These are phyloP conservation scores for Tipula helvola DNA, from an alignment of 2,888 invertebrate species.

Conservation along the genomic window DNA sequence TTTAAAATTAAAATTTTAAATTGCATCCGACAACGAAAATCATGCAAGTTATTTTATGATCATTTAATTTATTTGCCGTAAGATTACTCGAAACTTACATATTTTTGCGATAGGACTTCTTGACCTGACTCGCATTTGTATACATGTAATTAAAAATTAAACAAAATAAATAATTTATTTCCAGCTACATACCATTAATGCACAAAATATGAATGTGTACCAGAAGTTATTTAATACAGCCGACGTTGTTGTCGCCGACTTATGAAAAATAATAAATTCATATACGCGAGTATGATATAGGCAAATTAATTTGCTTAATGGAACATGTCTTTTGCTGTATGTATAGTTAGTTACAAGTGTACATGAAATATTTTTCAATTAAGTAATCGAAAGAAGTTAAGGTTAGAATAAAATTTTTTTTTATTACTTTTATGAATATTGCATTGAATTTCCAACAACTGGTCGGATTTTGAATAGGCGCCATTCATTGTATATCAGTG, in stretches of 20 bases:
- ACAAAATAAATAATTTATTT: background rate
- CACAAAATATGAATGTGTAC: background rate
- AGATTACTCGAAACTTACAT: background rate
- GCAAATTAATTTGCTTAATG: background rate
- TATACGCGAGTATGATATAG: background rate
- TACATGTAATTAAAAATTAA: too few species aligned
- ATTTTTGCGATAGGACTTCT: background rate
- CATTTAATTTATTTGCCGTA: background rate
- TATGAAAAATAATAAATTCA: background rate
- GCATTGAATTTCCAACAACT: background rate
- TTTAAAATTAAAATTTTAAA: background rate
- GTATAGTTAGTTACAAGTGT: background rate
- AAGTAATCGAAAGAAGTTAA: background rate
- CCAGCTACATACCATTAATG: background rate
- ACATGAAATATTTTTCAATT: background rate
- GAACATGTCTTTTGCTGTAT: background rate
- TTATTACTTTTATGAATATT: background rate
- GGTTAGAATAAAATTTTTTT: background rate
- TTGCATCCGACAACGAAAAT: background rate
- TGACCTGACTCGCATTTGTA: background rate
- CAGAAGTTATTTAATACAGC: background rate
- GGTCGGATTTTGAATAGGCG: background rate
- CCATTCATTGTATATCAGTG: background rate
- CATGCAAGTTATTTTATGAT: background rate
- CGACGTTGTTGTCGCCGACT: background rate